phyloP scores from a whole-genome alignment of 2,888 invertebrate genomes.

The Caenorhabditis becei region DNA sequence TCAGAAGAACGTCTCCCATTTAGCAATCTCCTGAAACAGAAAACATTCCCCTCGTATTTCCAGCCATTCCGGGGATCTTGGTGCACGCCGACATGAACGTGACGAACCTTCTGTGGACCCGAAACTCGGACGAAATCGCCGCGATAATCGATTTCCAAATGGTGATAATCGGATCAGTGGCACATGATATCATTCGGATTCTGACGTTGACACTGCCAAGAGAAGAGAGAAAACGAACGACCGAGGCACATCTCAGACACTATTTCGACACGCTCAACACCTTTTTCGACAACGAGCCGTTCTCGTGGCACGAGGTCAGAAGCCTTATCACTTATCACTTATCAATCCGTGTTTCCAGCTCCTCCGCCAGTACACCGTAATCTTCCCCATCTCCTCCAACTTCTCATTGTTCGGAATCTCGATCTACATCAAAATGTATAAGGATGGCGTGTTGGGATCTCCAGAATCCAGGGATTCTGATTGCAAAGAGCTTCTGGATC shows the following conservation, averaged over 20 bases:
- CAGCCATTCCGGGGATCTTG: slow-evolving; percentile 37
- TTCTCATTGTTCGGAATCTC: slow-evolving; percentile 50
- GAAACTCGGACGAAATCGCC: slow-evolving; percentile 18
- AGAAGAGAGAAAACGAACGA: slow-evolving; percentile 8
- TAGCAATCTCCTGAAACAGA: no score
- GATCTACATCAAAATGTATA: slow-evolving; percentile 44
- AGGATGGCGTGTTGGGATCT: slow-evolving; percentile 34
- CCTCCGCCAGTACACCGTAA: slow-evolving; percentile 5
- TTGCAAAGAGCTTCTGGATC: slow-evolving; percentile 19
- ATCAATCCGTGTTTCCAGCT: no score
- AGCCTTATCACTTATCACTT: no score
- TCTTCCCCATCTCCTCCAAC: slow-evolving; percentile 37
- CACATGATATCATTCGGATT: slow-evolving; percentile 38
- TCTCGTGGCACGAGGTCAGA: slow-evolving; percentile 26
- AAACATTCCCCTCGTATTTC: no score
- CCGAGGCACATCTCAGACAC: slow-evolving; percentile 6
- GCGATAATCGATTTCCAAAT: slow-evolving; percentile 55
- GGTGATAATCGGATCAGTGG: slow-evolving; percentile 31
- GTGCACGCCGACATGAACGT: slow-evolving; percentile 48
- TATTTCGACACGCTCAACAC: slow-evolving; percentile 8
- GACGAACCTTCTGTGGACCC: slow-evolving; percentile 49
- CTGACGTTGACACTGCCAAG: slow-evolving; percentile 27
- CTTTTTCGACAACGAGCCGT: slow-evolving; percentile 27
- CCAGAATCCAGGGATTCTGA: neutral
- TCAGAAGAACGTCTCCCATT: no score